Percentiles rank a stretch among this genome's conserved stretches.
These are phyloP conservation scores for Phoxinus phoxinus DNA, from an alignment of 2,113 vertebrate genomes.

Conservation along the genomic window DNA sequence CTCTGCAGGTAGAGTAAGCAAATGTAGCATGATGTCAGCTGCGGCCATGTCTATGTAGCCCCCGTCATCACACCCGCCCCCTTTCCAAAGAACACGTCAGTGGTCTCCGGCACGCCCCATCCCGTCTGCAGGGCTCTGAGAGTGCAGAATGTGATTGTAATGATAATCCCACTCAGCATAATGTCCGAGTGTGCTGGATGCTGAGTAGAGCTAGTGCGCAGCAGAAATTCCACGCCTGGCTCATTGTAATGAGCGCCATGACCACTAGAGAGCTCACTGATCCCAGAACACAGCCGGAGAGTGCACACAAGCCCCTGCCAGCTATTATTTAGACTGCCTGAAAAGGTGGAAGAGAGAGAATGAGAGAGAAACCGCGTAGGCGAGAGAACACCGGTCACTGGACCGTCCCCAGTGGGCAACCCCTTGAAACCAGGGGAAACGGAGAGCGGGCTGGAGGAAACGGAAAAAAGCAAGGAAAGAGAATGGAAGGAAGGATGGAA, in stretches of 20 bases:
- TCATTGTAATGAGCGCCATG: not conserved
- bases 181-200: not conserved
- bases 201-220: not conserved
- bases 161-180: slow-evolving; percentile 44
- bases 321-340: slow-evolving; percentile 63
- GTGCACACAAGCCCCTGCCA: slow-evolving; percentile 41
- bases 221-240: not conserved
- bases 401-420: slow-evolving; percentile 20
- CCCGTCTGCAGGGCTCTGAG: slow-evolving; percentile 23
- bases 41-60: slow-evolving; percentile 6
- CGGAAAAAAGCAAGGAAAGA: slow-evolving; percentile 51
- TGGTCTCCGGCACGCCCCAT: not conserved
- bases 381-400: not conserved
- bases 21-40: slow-evolving; percentile 40
- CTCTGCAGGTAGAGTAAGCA: slow-evolving; percentile 54
- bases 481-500: slow-evolving; percentile 31
- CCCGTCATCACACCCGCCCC: not conserved
- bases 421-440: slow-evolving; percentile 39
- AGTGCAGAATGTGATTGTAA: slow-evolving; percentile 27
- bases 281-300: slow-evolving; percentile 42
- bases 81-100: slow-evolving; percentile 21
- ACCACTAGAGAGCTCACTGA: slow-evolving; percentile 60
- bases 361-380: not conserved
- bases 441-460: slow-evolving; percentile 44
- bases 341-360: slow-evolving; percentile 12